These are phyloP conservation scores for Torymus aiolomorphi DNA, from an alignment of 2,888 invertebrate species.

Conservation along the genomic window DNA sequence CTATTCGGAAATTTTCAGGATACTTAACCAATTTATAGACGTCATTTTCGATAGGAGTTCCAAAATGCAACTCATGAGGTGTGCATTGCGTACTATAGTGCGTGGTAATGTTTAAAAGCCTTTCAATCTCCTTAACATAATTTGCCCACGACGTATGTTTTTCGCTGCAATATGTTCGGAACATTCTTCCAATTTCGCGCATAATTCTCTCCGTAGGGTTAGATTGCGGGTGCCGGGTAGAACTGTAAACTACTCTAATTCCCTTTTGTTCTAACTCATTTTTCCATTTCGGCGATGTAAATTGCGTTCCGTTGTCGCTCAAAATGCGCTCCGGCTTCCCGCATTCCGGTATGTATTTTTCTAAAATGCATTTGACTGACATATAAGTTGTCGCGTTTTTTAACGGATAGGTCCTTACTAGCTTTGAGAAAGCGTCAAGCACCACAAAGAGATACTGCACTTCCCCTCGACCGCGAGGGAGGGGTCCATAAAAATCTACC, in stretches of 20 bases:
- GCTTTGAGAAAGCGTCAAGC: constrained; percentile 30
- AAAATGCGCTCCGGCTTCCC: constrained; percentile 11
- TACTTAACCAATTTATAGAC: not conserved
- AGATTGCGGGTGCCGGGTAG: not conserved
- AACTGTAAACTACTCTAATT: not conserved
- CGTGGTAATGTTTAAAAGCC: not conserved
- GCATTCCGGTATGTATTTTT: constrained; percentile 8
- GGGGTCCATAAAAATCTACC: constrained; percentile 37
- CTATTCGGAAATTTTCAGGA: not conserved
- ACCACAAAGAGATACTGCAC: constrained; percentile 36
- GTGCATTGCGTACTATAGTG: not conserved
- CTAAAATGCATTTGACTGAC: not conserved
- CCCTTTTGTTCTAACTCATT: not conserved
- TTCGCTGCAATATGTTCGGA: not conserved
- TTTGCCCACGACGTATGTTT: not conserved
- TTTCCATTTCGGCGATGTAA: constrained; percentile 21
- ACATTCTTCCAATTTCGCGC: not conserved
- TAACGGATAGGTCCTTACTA: constrained; percentile 16
- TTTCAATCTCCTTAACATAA: not conserved
- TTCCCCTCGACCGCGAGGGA: not conserved
- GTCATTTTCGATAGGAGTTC: not conserved
- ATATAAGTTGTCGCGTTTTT: no score
- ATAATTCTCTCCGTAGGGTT: not conserved
- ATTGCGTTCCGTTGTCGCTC: constrained; percentile 35
- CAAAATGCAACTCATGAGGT: constrained; percentile 2